Conservation (phyloP, 2,113 vertebrate species). For the Protobothrops flavoviridis region DNA sequence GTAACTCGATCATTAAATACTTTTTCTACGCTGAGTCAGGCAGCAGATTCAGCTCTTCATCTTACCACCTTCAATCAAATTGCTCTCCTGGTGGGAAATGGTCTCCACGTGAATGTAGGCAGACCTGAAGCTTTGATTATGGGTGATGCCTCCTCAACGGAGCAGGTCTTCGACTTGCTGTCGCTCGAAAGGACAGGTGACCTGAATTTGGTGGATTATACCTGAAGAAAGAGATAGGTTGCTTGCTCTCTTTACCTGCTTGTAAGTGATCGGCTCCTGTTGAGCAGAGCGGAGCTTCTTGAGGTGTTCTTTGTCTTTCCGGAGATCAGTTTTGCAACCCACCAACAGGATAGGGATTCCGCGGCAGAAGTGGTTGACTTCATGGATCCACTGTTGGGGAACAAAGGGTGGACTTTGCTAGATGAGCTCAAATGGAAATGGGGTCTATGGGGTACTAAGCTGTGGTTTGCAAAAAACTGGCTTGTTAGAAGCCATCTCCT, state of each 20-base stretch:
- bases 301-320: slow-evolving; percentile 89
- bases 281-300: slow-evolving; percentile 81
- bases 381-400: slow-evolving; percentile 85
- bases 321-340: slow-evolving; percentile 94
- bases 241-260: slow-evolving; percentile 71
- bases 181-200: background rate
- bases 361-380: slow-evolving; percentile 90
- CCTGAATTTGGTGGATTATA: background rate
- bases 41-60: background rate
- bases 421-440: background rate
- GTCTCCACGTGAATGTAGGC: background rate
- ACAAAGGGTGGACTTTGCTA: background rate
- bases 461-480: background rate
- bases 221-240: background rate
- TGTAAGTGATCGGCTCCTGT: slow-evolving; percentile 86
- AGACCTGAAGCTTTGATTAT: background rate
- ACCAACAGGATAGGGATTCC: slow-evolving; percentile 87
- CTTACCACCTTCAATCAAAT: background rate
- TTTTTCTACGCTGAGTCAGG: background rate
- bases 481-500: background rate
- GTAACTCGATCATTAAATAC: background rate
- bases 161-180: background rate
- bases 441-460: background rate
- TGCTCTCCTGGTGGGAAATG: background rate
- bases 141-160: background rate